Percentiles rank a stretch among this genome's conserved stretches.
Evolutionary conservation across 2,113 vertebrate genomes (phyloP).

Genomic region (Scatophagus argus): DNA sequence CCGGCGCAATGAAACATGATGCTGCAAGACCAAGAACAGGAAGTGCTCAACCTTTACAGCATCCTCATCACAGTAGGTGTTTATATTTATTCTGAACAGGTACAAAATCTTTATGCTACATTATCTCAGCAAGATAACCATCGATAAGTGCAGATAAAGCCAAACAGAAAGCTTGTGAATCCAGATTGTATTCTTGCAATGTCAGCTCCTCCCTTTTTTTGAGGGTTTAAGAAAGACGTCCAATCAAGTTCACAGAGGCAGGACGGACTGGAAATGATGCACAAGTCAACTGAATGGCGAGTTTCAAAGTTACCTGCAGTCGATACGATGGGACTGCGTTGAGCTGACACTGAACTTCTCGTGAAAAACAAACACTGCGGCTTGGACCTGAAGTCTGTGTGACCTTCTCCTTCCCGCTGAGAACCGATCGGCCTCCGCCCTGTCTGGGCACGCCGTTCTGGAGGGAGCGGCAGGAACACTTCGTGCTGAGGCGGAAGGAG

Average conservation of each 20-base stretch:
- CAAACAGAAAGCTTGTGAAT: too few species aligned
- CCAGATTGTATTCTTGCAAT: too few species aligned
- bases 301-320: background rate
- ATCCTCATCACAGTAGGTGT: background rate
- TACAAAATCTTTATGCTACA: too few species aligned
- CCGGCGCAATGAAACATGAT: too few species aligned
- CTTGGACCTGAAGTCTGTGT: background rate
- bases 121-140: too few species aligned
- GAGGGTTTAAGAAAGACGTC: too few species aligned
- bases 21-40: background rate
- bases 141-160: too few species aligned
- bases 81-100: too few species aligned
- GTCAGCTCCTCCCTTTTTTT: too few species aligned
- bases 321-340: background rate
- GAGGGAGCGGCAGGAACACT: slow-evolving; percentile 44
- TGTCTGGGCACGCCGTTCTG: slow-evolving; percentile 66
- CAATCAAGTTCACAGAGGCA: too few species aligned
- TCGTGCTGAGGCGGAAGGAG: slow-evolving; percentile 18
- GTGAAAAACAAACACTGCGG: background rate
- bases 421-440: slow-evolving; percentile 34
- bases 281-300: background rate
- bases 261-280: too few species aligned
- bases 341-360: background rate
- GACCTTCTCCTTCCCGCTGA: background rate
- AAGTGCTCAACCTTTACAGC: too few species aligned